Evolutionary conservation across 2,113 vertebrate genomes (phyloP).

Genomic region (Thalassoma bifasciatum): DNA sequence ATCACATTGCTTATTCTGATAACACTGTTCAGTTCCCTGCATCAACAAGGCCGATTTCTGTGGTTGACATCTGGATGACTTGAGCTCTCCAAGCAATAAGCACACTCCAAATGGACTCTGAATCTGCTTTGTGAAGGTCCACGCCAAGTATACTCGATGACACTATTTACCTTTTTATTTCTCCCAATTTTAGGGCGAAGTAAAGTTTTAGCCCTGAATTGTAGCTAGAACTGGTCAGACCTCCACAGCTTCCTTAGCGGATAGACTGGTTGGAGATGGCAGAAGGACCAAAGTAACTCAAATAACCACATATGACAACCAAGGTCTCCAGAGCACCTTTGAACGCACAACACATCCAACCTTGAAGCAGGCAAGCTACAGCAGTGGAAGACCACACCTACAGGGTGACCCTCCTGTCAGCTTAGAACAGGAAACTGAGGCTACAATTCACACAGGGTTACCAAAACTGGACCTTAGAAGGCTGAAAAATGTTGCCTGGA

Average conservation of each 20-base stretch:
- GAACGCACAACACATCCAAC: no score
- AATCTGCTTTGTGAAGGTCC: conserved; percentile 35
- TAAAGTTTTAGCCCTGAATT: conserved; percentile 8
- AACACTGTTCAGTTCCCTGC: conserved; percentile 86
- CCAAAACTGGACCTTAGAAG: no score
- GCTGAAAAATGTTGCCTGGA: no score
- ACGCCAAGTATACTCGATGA: conserved; percentile 11
- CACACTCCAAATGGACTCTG: conserved; percentile 37
- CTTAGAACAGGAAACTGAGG: no score
- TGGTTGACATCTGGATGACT: conserved; percentile 62
- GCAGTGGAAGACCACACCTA: no score
- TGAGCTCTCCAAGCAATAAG: conserved; percentile 60
- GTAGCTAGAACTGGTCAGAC: conserved; percentile 23
- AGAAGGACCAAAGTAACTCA: no score
- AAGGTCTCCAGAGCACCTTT: no score
- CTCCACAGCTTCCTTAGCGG: conserved; percentile 50
- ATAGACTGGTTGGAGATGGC: no score
- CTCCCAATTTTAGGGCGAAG: background rate
- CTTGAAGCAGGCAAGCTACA: no score
- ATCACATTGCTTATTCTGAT: conserved; percentile 80
- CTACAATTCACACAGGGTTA: no score
- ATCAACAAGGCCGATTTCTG: conserved; percentile 71
- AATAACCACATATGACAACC: no score
- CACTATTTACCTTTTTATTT: conserved; percentile 8
- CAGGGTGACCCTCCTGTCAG: no score